These are phyloP conservation scores for Chirona hameri DNA, from an alignment of 2,888 invertebrate species.

Conservation along the genomic window DNA sequence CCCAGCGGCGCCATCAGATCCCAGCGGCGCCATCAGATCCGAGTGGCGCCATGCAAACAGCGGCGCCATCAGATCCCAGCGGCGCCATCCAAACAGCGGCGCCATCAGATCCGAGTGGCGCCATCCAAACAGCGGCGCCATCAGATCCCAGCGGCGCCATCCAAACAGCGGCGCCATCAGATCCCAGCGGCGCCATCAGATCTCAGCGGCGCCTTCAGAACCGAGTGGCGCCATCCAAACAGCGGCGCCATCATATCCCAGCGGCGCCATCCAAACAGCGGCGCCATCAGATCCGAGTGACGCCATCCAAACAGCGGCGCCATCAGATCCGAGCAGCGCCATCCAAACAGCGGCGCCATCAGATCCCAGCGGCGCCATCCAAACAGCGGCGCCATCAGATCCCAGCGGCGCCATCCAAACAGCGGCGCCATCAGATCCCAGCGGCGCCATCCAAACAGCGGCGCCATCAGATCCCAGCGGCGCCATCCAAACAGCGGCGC, in stretches of 20 bases:
- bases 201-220: no score
- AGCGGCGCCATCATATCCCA: no score
- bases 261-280: not conserved
- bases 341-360: not conserved
- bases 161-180: not conserved
- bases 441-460: not conserved
- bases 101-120: not conserved
- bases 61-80: not conserved
- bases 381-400: no score
- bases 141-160: not conserved
- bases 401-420: not conserved
- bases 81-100: not conserved
- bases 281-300: not conserved
- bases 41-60: not conserved
- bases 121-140: no score
- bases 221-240: not conserved
- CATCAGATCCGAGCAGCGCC: not conserved
- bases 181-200: not conserved
- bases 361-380: not conserved
- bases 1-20: not conserved
- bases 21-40: not conserved
- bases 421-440: not conserved
- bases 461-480: not conserved
- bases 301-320: not conserved
- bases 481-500: no score